Percentiles rank a stretch among this genome's conserved stretches.
These are phyloP conservation scores for Melanargia galathea DNA, from an alignment of 2,888 invertebrate species.

Conservation along the genomic window DNA sequence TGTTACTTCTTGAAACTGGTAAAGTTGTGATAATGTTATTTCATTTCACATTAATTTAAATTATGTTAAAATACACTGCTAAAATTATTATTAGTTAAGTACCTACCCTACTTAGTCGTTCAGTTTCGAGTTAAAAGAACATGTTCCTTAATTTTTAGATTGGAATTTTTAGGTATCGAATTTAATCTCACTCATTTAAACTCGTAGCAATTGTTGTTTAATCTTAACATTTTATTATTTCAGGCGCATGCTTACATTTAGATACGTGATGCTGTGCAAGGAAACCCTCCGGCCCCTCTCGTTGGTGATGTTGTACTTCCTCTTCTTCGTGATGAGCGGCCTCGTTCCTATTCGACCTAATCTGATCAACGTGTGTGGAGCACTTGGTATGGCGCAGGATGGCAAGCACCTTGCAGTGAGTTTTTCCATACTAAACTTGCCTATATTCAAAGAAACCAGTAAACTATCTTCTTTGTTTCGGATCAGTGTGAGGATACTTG, in stretches of 20 bases:
- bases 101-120: too few species aligned
- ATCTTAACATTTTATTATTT: constrained; percentile 39
- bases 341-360: constrained; percentile 76
- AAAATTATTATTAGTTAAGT: too few species aligned
- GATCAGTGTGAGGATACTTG: background rate
- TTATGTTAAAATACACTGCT: too few species aligned
- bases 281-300: constrained; percentile 76
- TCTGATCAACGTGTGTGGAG: constrained; percentile 77
- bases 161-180: too few species aligned
- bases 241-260: constrained; percentile 60
- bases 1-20: too few species aligned
- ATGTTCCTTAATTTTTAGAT: too few species aligned
- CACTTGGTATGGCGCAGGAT: constrained; percentile 69
- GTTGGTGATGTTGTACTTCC: constrained; percentile 74
- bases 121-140: too few species aligned
- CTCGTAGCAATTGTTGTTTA: background rate
- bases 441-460: background rate
- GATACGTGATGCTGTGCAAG: constrained; percentile 73
- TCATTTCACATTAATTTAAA: too few species aligned
- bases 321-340: constrained; percentile 78
- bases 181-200: too few species aligned
- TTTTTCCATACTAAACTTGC: background rate
- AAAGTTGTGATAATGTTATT: too few species aligned
- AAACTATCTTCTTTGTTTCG: background rate
- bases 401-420: constrained; percentile 70